phyloP scores from a whole-genome alignment of 2,113 vertebrate species.

The Odocoileus hemionus region DNA sequence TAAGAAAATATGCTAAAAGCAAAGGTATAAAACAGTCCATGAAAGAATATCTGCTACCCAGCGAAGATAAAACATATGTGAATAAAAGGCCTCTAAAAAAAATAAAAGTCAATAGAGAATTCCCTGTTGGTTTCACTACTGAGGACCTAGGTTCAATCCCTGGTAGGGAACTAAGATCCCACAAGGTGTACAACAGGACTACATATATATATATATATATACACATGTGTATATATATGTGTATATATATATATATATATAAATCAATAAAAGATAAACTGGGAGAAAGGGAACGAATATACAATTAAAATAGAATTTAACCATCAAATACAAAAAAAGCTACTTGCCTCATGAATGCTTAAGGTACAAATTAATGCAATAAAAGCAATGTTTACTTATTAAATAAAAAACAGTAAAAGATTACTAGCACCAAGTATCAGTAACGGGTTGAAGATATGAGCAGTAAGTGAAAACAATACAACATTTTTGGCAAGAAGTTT shows the following conservation, averaged over 20 bases:
- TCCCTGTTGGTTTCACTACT: not conserved
- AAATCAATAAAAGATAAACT: not conserved
- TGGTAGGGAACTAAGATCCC: not conserved
- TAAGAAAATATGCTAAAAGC: not conserved
- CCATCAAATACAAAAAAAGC: not conserved
- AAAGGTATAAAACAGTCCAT: not conserved
- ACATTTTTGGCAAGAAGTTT: not conserved
- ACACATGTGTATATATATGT: accelerated
- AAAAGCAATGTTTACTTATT: not conserved
- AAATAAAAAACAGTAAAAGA: not conserved
- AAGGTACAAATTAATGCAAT: not conserved
- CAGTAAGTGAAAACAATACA: not conserved
- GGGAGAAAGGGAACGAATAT: not conserved
- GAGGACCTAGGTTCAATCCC: not conserved
- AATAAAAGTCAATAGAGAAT: not conserved
- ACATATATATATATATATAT: accelerated
- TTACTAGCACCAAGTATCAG: not conserved
- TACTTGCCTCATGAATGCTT: not conserved
- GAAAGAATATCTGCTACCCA: not conserved
- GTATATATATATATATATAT: not conserved
- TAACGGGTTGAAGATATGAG: not conserved
- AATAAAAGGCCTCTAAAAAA: not conserved
- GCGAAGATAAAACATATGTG: not conserved
- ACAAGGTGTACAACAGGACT: not conserved
- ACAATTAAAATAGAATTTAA: not conserved